These are phyloP conservation scores for Apotomis betuletana DNA, from an alignment of 2,888 invertebrate genomes.

Conservation along the genomic window DNA sequence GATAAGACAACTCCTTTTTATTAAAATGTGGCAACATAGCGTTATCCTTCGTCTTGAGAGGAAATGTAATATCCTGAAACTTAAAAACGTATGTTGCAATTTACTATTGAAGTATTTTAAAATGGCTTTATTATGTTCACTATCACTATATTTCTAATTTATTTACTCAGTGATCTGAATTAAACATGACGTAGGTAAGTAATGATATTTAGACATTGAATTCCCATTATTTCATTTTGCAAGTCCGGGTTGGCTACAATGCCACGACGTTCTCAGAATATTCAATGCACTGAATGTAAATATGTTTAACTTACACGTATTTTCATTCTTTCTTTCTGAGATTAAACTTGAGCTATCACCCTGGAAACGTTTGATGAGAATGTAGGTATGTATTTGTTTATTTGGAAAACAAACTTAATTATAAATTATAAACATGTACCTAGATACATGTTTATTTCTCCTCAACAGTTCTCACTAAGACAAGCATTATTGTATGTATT, in stretches of 20 bases:
- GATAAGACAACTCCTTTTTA: slow-evolving; percentile 3
- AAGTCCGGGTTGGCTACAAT: slow-evolving; percentile 11
- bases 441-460: too few species aligned
- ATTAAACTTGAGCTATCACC: too few species aligned
- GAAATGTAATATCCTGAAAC: slow-evolving; percentile 8
- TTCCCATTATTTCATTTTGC: not conserved
- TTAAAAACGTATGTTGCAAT: not conserved
- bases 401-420: too few species aligned
- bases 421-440: too few species aligned
- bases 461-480: too few species aligned
- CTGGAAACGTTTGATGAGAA: too few species aligned
- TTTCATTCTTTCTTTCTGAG: too few species aligned
- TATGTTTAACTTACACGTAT: not conserved
- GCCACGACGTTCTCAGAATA: slow-evolving; percentile 7
- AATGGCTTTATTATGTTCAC: too few species aligned
- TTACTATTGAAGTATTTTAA: not conserved
- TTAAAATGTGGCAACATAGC: not conserved
- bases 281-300: not conserved
- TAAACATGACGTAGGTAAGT: not conserved
- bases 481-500: not conserved
- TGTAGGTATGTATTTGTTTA: too few species aligned
- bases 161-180: not conserved
- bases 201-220: not conserved
- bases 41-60: not conserved
- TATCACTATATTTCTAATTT: too few species aligned